Evolutionary conservation across 2,888 invertebrate genomes (phyloP).

Genomic region (Holacanthella duospinosa): DNA sequence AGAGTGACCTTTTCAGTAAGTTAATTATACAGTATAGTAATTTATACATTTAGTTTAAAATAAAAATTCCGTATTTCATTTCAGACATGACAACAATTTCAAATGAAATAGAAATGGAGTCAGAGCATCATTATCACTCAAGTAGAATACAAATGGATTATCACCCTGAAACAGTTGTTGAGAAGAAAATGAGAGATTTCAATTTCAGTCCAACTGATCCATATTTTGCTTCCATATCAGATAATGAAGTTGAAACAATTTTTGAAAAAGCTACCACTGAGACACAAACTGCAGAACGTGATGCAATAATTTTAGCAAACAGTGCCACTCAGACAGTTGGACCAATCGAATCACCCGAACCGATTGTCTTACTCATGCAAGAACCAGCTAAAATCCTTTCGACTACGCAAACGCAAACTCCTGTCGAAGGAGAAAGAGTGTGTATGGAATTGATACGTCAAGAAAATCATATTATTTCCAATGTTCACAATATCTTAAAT

Average conservation of each 20-base stretch:
- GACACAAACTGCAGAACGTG: background rate
- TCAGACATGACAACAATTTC: background rate
- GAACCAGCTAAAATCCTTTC: background rate
- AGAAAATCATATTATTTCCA: too few species aligned
- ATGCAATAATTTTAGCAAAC: background rate
- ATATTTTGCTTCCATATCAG: background rate
- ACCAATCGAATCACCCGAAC: background rate
- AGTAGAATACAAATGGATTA: background rate
- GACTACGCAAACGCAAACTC: background rate
- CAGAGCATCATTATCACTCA: background rate
- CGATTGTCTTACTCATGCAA: background rate
- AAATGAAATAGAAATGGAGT: background rate
- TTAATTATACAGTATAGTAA: too few species aligned
- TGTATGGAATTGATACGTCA: background rate
- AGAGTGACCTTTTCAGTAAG: constrained; percentile 8
- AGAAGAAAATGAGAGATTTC: background rate
- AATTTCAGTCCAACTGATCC: background rate
- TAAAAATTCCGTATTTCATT: background rate
- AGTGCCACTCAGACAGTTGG: background rate
- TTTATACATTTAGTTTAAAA: too few species aligned
- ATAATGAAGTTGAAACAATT: background rate
- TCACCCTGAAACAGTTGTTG: background rate
- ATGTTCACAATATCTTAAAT: background rate
- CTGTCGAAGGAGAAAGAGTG: too few species aligned
- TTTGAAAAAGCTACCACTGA: background rate